phyloP scores from a whole-genome alignment of 2,113 vertebrate species.

The Lagopus leucura region DNA sequence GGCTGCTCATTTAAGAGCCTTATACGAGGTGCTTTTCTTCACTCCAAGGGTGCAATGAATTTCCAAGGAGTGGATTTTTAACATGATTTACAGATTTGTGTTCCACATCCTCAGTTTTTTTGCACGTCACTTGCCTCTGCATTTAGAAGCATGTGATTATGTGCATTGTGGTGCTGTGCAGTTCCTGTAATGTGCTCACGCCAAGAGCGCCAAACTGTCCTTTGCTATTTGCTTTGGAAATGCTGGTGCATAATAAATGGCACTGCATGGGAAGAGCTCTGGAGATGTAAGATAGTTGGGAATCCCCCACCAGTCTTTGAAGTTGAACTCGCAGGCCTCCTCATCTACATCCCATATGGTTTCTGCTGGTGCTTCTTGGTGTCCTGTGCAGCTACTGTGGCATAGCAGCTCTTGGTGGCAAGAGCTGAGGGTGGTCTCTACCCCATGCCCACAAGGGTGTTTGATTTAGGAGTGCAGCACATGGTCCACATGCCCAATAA shows the following conservation, averaged over 20 bases:
- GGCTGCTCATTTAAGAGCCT: not conserved
- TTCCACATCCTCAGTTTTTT: not conserved
- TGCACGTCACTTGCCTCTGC: no score
- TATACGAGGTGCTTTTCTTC: not conserved
- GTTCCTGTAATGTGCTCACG: not conserved
- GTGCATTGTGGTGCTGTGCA: fast-evolving
- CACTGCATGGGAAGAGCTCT: not conserved
- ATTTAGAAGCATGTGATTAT: not conserved
- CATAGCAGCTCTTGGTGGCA: not conserved
- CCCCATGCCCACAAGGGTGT: fast-evolving
- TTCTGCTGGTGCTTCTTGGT: fast-evolving
- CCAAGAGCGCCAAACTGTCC: not conserved
- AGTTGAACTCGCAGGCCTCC: no score
- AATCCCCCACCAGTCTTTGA: not conserved
- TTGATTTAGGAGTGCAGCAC: not conserved
- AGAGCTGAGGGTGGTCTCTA: no score
- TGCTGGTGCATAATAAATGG: not conserved
- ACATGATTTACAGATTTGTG: not conserved
- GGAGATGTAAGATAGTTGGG: not conserved
- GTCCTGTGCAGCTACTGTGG: not conserved
- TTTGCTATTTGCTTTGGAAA: not conserved
- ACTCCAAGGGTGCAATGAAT: not conserved
- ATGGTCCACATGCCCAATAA: fast-evolving
- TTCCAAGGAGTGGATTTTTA: not conserved
- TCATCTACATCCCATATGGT: fast-evolving